Base-by-base conservation (phyloP, 2,113 vertebrate genomes). In the Bufo gargarizans region DNA sequence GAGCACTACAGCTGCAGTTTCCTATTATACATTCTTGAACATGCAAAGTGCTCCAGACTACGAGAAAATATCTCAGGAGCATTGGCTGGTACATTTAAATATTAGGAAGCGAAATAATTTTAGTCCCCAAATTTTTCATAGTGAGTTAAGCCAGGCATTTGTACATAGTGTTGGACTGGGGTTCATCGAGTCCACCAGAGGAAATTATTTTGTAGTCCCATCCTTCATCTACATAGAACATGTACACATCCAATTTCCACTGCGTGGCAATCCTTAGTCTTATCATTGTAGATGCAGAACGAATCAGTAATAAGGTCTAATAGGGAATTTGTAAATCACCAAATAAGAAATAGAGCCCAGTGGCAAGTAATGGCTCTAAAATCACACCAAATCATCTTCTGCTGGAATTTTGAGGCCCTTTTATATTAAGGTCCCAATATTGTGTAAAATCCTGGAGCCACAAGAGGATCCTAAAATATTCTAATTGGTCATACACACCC, bases 1-100 rank as follows among this genome's bases (percentile, higher is more conserved):
- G 58, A 82, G 79, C 53, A 8, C 58, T 2, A 63, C 63, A 19
- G 22, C 79, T 45, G 79, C 17, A 20, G 33, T 4, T 82, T 63
- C 43, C 33, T 61, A 82, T 45, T 82, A 14, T 63, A 45, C 43
- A 82, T 61, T 82, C 79, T n/a, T 47, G 58, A 63, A 33, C 58
- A 22, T 59, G 50, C n/a, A 53, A 8, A 59, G 33, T 3, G 8
- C 50, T 20, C 19, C 76, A 53, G 6, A 53, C 76, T 56, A 13
- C 13, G 14, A 67, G 20, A 22, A 67, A 10, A 67, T 67, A n/a
- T 5, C n/a, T 17, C 6, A 19, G 17, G 9, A 5, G 59, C 59
- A 63, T 63, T 17, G 59, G 6, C 59, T 3, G 12, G 56, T 58
- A 58, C 7, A 58, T 58, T 63, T 1, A 9, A 9, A 63, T 3